Conservation (phyloP, 2,113 vertebrate genomes). For the Pseudois nayaur region DNA sequence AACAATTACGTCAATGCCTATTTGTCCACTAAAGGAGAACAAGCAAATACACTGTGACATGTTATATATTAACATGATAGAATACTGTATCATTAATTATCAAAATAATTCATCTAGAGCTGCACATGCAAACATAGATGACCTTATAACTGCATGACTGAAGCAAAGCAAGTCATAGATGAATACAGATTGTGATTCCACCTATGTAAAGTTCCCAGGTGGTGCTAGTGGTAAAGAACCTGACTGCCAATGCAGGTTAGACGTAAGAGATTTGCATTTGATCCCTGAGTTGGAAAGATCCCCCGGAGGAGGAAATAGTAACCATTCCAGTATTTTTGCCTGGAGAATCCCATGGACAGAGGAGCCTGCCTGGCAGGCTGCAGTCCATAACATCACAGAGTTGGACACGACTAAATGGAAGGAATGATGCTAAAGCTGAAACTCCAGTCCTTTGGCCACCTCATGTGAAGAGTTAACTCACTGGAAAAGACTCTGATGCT, state of each 20-base stretch:
- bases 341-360: not conserved
- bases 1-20: not conserved
- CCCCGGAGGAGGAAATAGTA: not conserved
- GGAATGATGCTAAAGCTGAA: no score
- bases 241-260: not conserved
- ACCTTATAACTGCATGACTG: not conserved
- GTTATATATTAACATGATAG: not conserved
- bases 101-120: not conserved
- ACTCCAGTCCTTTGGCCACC: no score
- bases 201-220: not conserved
- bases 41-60: not conserved
- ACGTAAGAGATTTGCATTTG: not conserved
- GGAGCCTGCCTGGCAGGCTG: not conserved
- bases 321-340: not conserved
- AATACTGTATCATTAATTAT: not conserved
- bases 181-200: not conserved
- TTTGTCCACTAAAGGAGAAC: not conserved
- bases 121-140: not conserved
- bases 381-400: not conserved
- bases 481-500: no score
- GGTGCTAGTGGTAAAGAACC: not conserved
- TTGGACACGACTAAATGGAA: not conserved
- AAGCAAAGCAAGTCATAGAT: not conserved
- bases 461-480: no score
- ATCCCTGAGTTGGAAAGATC: not conserved